phyloP scores from a whole-genome alignment of 2,888 invertebrate genomes.

The Zelleria hepariella region DNA sequence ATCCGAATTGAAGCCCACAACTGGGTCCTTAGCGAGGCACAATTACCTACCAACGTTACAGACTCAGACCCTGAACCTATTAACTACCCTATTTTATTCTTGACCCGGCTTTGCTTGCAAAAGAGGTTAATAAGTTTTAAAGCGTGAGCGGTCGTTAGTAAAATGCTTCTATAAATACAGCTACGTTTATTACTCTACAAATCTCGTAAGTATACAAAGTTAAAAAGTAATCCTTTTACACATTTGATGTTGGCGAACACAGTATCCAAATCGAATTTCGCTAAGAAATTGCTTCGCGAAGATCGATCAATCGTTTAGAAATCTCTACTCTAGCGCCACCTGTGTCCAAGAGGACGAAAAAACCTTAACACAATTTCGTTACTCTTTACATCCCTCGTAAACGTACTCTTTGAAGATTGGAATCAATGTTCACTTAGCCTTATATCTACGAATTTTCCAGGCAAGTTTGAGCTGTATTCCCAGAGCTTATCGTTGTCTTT shows the following conservation, averaged over 20 bases:
- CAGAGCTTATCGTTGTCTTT: not conserved
- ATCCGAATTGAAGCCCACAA: too few species aligned
- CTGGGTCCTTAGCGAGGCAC: too few species aligned
- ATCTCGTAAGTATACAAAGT: too few species aligned
- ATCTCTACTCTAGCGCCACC: constrained; percentile 46
- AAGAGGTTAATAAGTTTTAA: too few species aligned
- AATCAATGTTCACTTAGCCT: not conserved
- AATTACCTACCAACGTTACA: too few species aligned
- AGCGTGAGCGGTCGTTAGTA: too few species aligned
- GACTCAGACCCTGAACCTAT: too few species aligned
- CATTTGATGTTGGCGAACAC: not conserved
- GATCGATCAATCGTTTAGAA: constrained; percentile 35
- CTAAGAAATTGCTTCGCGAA: constrained; percentile 57
- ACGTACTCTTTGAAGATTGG: constrained; percentile 3
- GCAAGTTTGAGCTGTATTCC: not conserved
- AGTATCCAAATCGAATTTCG: constrained; percentile 2
- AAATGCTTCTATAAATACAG: too few species aligned
- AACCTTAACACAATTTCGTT: not conserved
- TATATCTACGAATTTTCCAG: not conserved
- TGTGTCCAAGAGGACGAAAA: constrained; percentile 18
- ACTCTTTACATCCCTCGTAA: not conserved
- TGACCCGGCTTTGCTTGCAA: too few species aligned
- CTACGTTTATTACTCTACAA: too few species aligned
- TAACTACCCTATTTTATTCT: too few species aligned
- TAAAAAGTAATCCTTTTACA: too few species aligned